Evolutionary conservation across 92 coral and sea anemone species (phyloP).

Genomic region (Epizoanthus rinbou): DNA sequence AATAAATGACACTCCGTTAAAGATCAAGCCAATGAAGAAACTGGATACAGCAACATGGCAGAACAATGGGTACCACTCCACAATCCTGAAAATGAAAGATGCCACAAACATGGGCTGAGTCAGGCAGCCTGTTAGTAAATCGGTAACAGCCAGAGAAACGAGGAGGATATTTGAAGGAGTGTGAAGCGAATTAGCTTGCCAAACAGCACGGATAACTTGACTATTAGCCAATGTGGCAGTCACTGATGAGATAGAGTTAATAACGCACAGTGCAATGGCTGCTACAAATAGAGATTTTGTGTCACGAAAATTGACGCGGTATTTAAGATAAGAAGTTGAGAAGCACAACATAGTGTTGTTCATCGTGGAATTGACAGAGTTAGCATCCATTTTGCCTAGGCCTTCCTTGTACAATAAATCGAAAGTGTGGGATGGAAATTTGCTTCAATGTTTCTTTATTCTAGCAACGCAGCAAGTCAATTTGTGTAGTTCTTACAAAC

Average conservation of each 20-base stretch:
- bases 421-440: too few relatives aligned
- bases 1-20: background rate
- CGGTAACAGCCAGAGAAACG: slow-evolving; percentile 55
- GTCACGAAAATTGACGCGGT: background rate
- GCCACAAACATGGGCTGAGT: slow-evolving; percentile 23
- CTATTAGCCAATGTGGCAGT: background rate
- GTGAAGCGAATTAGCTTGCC: background rate
- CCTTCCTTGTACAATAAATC: too few relatives aligned
- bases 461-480: too few relatives aligned
- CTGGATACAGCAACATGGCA: slow-evolving; percentile 1
- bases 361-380: too few relatives aligned
- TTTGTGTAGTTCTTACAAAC: too few relatives aligned
- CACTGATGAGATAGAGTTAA: background rate
- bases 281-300: background rate
- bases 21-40: background rate
- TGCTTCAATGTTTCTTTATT: too few relatives aligned
- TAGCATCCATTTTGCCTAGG: too few relatives aligned
- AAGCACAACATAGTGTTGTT: too few relatives aligned
- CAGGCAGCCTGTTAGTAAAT: slow-evolving; percentile 64
- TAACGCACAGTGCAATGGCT: background rate
- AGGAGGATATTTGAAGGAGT: slow-evolving; percentile 24
- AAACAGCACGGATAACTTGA: background rate
- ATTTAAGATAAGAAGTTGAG: too few relatives aligned
- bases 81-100: background rate
- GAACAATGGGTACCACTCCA: background rate